Evolutionary conservation across 2,888 invertebrate species (phyloP), one percentile per base, ranked within the genome.

Genomic region (Mesopsocus fuscifrons): DNA sequence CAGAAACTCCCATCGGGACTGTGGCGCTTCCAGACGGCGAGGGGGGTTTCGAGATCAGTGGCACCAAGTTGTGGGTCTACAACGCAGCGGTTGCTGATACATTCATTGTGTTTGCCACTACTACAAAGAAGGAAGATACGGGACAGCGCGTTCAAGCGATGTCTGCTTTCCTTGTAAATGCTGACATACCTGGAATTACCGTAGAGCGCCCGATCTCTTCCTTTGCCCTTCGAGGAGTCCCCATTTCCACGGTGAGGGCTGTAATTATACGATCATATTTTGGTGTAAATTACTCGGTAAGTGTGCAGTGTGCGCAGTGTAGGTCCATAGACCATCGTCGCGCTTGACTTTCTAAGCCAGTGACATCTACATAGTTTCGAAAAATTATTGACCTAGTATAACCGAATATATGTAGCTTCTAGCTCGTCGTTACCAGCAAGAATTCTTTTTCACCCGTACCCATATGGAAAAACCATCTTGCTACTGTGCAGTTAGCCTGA

Each of bases 81-180:
- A 38, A 38, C 20, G 38, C 38, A 16, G n/a, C 17, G 5, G 17
- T 18, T 16, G 38, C 38, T 5, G 38, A 38, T 38, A 18, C n/a
- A 6, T 17, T 38, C 5, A 38, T 38, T 17, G 18, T 38, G 4
- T 16, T 38, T 5, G 38, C 38, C 8, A 38, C 17, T 18, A 5
- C n/a, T 20, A 5, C 20, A n/a, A 6, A 5, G 9, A 5, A 5
- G 13, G 38, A 38, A 20, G 18, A 18, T 18, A 5, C 4, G n/a
- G 21, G 9, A 38, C 3, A 9, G 4, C 17, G 9, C n/a, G 3
- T 4, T 6, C 20, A n/a, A 17, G 6, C 38, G 13, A 13, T 38
- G 17, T 16, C 21, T 9, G 26, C 26, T 3, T 21, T 38, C 4
- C 5, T 38, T 20, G 6, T 38, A 3, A n/a, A 15, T 5, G 20